Conservation (phyloP, 2,888 invertebrate genomes). For the Caenorhabditis doughertyi region DNA sequence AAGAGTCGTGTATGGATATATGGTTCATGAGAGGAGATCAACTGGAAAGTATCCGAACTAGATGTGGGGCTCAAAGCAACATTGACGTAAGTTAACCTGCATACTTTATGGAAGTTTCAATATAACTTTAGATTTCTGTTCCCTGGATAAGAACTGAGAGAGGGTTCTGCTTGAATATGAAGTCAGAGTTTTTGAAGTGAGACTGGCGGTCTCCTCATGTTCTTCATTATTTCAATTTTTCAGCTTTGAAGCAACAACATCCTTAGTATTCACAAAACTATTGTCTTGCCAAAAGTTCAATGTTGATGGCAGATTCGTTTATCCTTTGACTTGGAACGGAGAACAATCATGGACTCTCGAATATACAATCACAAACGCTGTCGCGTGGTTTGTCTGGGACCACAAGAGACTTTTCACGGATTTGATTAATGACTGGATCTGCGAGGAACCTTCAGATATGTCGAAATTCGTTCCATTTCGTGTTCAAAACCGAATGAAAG, state of each 20-base stretch:
- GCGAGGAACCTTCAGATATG: conserved; percentile 88
- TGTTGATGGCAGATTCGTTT: conserved; percentile 92
- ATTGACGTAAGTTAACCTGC: conserved; percentile 87
- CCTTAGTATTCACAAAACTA: conserved; percentile 93
- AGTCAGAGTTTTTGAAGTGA: conserved; percentile 49
- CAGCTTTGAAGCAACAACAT: conserved; percentile 95
- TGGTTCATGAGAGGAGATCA: conserved; percentile 93
- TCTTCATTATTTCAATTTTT: no score
- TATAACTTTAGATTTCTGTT: conserved; percentile 91
- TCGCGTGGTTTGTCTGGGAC: conserved; percentile 83
- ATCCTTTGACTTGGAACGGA: conserved; percentile 96
- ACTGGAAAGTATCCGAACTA: conserved; percentile 96
- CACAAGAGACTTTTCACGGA: conserved; percentile 98
- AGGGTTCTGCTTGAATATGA: conserved; percentile 88
- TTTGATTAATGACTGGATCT: conserved; percentile 94
- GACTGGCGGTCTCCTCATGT: no score
- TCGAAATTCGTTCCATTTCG: conserved; percentile 97
- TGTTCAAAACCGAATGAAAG: conserved; percentile 88
- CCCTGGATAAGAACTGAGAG: conserved; percentile 93
- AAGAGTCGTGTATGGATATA: conserved; percentile 95
- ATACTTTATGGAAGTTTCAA: conserved; percentile 15
- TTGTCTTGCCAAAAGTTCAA: conserved; percentile 96
- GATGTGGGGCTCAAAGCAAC: conserved; percentile 95
- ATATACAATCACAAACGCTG: conserved; percentile 89
- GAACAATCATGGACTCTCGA: conserved; percentile 95